Percentiles rank a stretch among this genome's conserved stretches.
phyloP scores from a whole-genome alignment of 1,140 invertebrate genomes.

The Tetramorium alpestre region DNA sequence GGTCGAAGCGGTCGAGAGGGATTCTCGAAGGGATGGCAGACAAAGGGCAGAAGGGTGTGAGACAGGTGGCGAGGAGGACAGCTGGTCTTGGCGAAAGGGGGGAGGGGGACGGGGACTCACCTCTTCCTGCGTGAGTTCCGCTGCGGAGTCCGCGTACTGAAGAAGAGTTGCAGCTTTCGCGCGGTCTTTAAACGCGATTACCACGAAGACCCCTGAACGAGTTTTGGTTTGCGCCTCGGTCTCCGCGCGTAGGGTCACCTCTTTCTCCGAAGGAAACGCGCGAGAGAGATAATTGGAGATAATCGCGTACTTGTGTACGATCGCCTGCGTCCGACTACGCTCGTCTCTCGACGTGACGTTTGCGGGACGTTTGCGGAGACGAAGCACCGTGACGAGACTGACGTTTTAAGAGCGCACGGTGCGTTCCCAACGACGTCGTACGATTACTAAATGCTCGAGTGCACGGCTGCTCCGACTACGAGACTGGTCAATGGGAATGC shows the following conservation, averaged over 20 bases:
- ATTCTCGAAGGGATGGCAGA: conserved; percentile 31
- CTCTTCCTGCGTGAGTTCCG: conserved; percentile 79
- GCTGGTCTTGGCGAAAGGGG: background rate
- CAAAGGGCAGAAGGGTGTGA: background rate
- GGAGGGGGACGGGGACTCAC: conserved; percentile 71
- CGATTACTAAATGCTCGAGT: conserved; percentile 81
- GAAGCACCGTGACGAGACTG: conserved; percentile 70
- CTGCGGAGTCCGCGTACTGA: conserved; percentile 81
- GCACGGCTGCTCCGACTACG: conserved; percentile 63
- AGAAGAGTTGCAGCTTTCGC: conserved; percentile 83
- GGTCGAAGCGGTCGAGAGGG: conserved; percentile 38
- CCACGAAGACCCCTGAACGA: conserved; percentile 36
- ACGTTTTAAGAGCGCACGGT: conserved; percentile 63
- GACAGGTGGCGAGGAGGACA: background rate
- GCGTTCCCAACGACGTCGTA: conserved; percentile 80
- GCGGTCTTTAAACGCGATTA: conserved; percentile 40
- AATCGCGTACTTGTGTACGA: background rate
- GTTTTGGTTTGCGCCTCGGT: background rate
- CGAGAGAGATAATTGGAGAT: background rate
- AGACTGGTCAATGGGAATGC: conserved; percentile 82
- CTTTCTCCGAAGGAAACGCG: background rate
- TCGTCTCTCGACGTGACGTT: conserved; percentile 6
- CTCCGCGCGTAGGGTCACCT: background rate
- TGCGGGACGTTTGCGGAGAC: conserved; percentile 67
- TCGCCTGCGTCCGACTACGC: background rate